Conservation (phyloP, 2,113 vertebrate genomes). For the human region GRCh38 chr16:87634501-87635000, state of each 20-base stretch:
- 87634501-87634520: background rate
- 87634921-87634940: background rate
- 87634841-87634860: too few relatives aligned
- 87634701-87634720: background rate
- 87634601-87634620: background rate
- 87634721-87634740: background rate
- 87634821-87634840: background rate
- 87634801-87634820: background rate
- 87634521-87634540: background rate
- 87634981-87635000: background rate
- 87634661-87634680: background rate
- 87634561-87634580: background rate
- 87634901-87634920: too few relatives aligned
- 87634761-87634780: background rate
- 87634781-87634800: background rate
- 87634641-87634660: background rate
- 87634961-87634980: background rate
- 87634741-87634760: background rate
- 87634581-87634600: accelerated
- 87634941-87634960: background rate
- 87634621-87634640: background rate
- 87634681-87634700: background rate
- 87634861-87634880: too few relatives aligned
- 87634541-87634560: background rate
- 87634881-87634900: accelerated